Base-by-base conservation (phyloP, 2,113 vertebrate species). In the Conger conger region DNA sequence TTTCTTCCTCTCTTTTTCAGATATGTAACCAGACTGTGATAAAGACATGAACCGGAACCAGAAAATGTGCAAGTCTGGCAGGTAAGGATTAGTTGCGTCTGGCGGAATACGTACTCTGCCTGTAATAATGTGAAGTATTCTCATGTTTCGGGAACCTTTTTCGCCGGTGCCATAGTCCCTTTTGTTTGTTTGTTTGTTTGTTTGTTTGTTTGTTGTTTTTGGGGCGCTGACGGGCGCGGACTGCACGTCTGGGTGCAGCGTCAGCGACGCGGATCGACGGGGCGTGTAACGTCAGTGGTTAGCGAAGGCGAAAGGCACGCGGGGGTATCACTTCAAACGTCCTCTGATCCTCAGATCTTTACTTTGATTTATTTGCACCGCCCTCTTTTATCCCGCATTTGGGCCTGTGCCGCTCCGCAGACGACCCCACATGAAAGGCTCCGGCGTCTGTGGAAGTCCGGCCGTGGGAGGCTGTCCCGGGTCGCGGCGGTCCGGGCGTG, bases 271-370 rank as follows among this genome's bases (percentile, higher is more conserved):
- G 57, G 20, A 20, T 63, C 57, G 57, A 3, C 23, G 42, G 15
- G 88, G 73, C 87, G 85, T 93, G 91, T 90, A 92, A 93, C 87
- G 89, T 79, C 87, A 92, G 91, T 91, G 87, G 83, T 92, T 92
- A 93, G 90, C 89, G 90, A 85, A 76, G 5, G 53, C 18, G 88
- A 88, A 86, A 92, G 89, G 90, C 93, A 92, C 92, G 90, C 89
- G 86, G 87, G 83, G 90, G 92, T 95, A 94, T 94, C 92, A 93
- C 92, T 94, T 94, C 92, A 94, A 93, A 92, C 91, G 86, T 84
- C n/a, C 77, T 53, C 73, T 15, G 35, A 90, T 85, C 86, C 88
- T 91, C 85, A 89, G 89, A 94, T 93, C 91, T 88, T 91, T 88
- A 33, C 90, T 93, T 92, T 93, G 92, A 93, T 93, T 90, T 87